Evolutionary conservation across 2,888 invertebrate genomes (phyloP).

Genomic region (Acronicta aceris): DNA sequence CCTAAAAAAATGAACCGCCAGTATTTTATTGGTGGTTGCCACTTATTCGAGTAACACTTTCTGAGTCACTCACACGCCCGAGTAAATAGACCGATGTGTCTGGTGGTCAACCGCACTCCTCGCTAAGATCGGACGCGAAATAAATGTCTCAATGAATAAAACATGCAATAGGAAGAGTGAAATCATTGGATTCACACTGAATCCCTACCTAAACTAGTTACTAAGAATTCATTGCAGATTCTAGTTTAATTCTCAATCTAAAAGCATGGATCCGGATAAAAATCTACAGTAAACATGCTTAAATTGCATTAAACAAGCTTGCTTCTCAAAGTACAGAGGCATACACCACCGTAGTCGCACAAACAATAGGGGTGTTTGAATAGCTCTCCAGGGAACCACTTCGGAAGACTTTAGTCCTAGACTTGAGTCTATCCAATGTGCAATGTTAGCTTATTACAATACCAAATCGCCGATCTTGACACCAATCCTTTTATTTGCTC

Average conservation of each 20-base stretch:
- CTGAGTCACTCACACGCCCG: background rate
- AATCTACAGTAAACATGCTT: too few species aligned
- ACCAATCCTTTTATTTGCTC: constrained; percentile 55
- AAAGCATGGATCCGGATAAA: too few species aligned
- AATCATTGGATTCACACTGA: constrained; percentile 29
- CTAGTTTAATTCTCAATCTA: constrained; percentile 5
- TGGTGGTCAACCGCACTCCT: constrained; percentile 7
- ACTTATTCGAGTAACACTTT: background rate
- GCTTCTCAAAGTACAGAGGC: constrained; percentile 11
- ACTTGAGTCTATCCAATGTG: constrained; percentile 48
- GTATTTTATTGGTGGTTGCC: background rate
- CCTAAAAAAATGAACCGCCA: background rate
- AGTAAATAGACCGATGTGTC: constrained; percentile 25
- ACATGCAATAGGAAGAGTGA: constrained; percentile 77
- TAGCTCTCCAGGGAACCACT: constrained; percentile 68
- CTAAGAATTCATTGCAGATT: constrained; percentile 19
- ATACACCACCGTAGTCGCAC: constrained; percentile 18
- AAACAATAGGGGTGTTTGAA: constrained; percentile 65
- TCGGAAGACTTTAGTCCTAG: constrained; percentile 60
- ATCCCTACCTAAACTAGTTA: constrained; percentile 42
- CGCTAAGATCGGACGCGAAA: constrained; percentile 30
- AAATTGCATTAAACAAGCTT: too few species aligned
- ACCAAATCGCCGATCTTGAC: constrained; percentile 58
- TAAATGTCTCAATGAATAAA: constrained; percentile 73
- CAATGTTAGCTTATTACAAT: constrained; percentile 54